Percentiles rank a stretch among this genome's conserved stretches.
These are phyloP conservation scores for Vulpes lagopus DNA, from an alignment of 2,113 vertebrate species.

Conservation along the genomic window DNA sequence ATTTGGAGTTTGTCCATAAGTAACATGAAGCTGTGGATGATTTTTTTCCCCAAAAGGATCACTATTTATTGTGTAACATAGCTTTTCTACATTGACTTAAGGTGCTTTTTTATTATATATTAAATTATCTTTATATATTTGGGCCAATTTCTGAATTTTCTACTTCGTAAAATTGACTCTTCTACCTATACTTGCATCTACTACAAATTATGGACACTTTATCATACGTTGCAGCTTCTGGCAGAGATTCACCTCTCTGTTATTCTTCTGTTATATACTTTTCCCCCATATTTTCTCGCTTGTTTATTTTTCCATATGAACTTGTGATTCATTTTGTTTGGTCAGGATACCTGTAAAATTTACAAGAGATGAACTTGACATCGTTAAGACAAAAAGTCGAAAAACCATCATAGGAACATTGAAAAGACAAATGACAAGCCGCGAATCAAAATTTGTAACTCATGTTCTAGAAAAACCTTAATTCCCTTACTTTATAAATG, in stretches of 20 bases:
- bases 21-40: not conserved
- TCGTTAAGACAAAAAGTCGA: not conserved
- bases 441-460: not conserved
- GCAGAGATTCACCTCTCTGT: not conserved
- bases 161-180: not conserved
- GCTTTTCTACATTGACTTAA: not conserved
- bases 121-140: not conserved
- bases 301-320: constrained; percentile 35
- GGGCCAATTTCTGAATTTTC: not conserved
- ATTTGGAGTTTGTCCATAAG: not conserved
- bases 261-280: not conserved
- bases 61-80: not conserved
- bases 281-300: not conserved
- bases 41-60: not conserved
- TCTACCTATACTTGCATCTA: no score
- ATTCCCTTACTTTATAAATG: not conserved
- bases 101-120: not conserved
- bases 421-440: not conserved
- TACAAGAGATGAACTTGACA: not conserved
- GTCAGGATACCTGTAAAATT: not conserved
- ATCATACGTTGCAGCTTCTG: no score
- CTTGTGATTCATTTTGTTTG: not conserved
- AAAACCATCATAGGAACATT: constrained; percentile 23
- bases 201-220: not conserved
- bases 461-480: not conserved